These are phyloP conservation scores for Maylandia zebra DNA, from an alignment of 2,113 vertebrate genomes.

Conservation along the genomic window DNA sequence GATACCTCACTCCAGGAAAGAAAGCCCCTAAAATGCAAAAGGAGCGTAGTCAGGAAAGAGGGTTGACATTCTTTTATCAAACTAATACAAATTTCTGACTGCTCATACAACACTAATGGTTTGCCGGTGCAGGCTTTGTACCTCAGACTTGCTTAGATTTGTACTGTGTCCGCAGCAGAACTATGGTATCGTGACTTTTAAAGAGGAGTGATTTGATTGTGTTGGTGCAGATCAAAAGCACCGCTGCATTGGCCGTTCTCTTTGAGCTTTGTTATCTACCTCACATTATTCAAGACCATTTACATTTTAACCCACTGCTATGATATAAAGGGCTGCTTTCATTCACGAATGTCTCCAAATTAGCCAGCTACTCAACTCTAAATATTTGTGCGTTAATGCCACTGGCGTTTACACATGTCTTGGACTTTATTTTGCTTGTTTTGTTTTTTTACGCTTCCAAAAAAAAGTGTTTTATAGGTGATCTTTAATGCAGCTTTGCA, in stretches of 20 bases:
- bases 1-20: conserved; percentile 67
- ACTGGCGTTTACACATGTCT: conserved; percentile 33
- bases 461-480: conserved; percentile 48
- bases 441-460: conserved; percentile 36
- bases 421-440: conserved; percentile 38
- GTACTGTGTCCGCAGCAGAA: conserved; percentile 15
- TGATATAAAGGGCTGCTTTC: conserved; percentile 25
- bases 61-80: conserved; percentile 50
- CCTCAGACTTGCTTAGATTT: conserved; percentile 31
- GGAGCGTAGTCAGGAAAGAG: conserved; percentile 41
- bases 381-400: conserved; percentile 39
- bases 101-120: conserved; percentile 46
- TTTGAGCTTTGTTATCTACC: conserved; percentile 62
- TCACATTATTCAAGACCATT: conserved; percentile 56
- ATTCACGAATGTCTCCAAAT: conserved; percentile 14
- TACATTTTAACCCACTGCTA: conserved; percentile 41
- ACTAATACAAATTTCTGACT: conserved; percentile 35
- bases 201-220: conserved; percentile 16
- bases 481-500: conserved; percentile 51
- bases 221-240: conserved; percentile 23
- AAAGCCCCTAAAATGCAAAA: conserved; percentile 61
- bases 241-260: conserved; percentile 12
- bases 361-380: conserved; percentile 19
- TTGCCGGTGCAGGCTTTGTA: conserved; percentile 34
- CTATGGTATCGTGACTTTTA: conserved; percentile 18